Evolutionary conservation across 2,113 vertebrate genomes (phyloP).

Genomic region (Eolophus roseicapilla): DNA sequence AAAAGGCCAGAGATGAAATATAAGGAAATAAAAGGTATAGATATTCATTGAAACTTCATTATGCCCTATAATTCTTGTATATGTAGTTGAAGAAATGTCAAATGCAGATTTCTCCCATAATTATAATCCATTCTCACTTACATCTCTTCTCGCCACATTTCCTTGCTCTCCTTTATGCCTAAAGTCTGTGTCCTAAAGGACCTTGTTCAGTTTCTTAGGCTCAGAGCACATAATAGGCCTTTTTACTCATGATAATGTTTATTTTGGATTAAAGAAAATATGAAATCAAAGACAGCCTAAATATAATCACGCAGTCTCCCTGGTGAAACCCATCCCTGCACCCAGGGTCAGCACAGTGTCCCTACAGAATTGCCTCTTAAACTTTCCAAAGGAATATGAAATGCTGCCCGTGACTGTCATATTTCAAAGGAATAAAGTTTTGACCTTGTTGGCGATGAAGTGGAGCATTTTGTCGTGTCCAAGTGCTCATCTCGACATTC

Average conservation of each 20-base stretch:
- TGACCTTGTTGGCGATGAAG: background rate
- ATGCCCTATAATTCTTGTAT: constrained; percentile 5
- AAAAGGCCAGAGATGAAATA: constrained; percentile 47
- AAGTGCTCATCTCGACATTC: rapidly evolving
- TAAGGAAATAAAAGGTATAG: constrained; percentile 22
- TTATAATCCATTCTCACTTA: background rate
- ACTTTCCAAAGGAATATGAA: rapidly evolving
- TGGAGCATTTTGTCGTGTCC: rapidly evolving
- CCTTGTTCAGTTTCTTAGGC: background rate
- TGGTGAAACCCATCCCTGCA: background rate
- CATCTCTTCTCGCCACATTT: background rate
- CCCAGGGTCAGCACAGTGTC: background rate
- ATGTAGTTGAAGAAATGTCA: constrained; percentile 20
- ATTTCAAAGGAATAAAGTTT: background rate
- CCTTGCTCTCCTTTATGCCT: background rate
- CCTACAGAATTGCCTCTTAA: background rate
- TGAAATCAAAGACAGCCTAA: background rate
- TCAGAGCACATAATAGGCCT: background rate
- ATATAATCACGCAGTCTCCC: background rate
- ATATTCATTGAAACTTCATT: background rate
- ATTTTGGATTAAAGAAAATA: constrained; percentile 7
- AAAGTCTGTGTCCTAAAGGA: background rate
- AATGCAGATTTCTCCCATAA: constrained; percentile 32
- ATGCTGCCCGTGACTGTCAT: background rate
- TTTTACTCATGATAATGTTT: background rate